Evolutionary conservation across 2,797 vertebrate species (phyloP).

Genomic region (Chaetodon trifasciatus): DNA sequence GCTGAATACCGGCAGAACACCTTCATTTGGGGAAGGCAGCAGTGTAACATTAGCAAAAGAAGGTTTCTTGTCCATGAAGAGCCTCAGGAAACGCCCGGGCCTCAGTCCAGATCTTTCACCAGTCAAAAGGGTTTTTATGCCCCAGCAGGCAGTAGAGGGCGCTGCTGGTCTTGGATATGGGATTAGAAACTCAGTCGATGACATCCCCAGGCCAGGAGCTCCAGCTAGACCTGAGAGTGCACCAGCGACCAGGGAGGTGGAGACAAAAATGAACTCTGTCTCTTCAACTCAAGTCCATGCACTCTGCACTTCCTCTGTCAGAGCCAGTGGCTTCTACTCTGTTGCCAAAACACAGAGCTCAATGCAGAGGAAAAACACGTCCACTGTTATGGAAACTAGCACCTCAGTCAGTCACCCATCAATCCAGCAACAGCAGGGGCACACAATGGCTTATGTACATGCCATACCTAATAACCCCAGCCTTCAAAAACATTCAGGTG

Average conservation of each 20-base stretch:
- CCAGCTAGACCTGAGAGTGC: conserved; percentile 86
- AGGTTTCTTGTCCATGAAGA: conserved; percentile 86
- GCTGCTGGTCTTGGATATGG: conserved; percentile 78
- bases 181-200: conserved; percentile 69
- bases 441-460: conserved; percentile 84
- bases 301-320: conserved; percentile 80
- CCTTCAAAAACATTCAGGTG: conserved; percentile 78
- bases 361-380: conserved; percentile 75
- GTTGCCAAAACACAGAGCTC: conserved; percentile 79
- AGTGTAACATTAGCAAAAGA: conserved; percentile 81
- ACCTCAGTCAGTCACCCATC: conserved; percentile 76
- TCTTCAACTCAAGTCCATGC: conserved; percentile 74
- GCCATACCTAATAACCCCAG: conserved; percentile 79
- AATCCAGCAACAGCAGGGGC: conserved; percentile 72
- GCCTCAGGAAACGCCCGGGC: conserved; percentile 92
- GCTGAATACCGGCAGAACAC: conserved; percentile 84
- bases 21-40: conserved; percentile 81
- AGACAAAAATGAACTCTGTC: conserved; percentile 80
- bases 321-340: conserved; percentile 84
- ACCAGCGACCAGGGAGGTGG: conserved; percentile 83
- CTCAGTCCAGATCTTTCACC: conserved; percentile 90
- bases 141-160: conserved; percentile 82
- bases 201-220: conserved; percentile 78
- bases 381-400: conserved; percentile 87
- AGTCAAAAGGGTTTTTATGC: conserved; percentile 91